A percentile compares a stretch with the other conserved stretches of the same genome.
Evolutionary conservation across 1,140 invertebrate genomes (phyloP).

Genomic region (Calephelis virginiensis): DNA sequence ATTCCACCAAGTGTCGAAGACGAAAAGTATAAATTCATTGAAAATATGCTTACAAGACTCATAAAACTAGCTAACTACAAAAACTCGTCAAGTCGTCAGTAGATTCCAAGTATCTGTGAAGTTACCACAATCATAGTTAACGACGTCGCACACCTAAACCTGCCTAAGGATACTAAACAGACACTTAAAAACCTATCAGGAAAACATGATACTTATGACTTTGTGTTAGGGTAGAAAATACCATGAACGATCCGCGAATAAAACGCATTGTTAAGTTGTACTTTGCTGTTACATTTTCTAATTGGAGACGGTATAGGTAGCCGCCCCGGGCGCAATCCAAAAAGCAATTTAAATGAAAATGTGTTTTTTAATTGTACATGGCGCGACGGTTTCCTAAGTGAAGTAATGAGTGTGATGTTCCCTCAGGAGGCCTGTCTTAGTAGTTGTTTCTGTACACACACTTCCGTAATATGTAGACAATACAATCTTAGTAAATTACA

Average conservation of each 20-base stretch:
- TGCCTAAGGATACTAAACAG: conserved; percentile 23
- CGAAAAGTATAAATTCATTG: neutral
- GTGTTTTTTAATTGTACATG: conserved; percentile 42
- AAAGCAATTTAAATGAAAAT: conserved; percentile 36
- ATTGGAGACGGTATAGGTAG: conserved; percentile 36
- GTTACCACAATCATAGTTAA: conserved; percentile 36
- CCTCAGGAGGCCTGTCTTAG: neutral
- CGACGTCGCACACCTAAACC: conserved; percentile 32
- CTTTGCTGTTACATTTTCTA: conserved; percentile 30
- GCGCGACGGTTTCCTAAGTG: conserved; percentile 28
- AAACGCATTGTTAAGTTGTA: conserved; percentile 19
- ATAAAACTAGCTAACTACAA: conserved; percentile 1
- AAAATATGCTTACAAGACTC: neutral
- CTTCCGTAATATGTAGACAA: too few relatives aligned
- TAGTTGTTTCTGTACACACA: neutral
- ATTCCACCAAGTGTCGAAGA: too few relatives aligned
- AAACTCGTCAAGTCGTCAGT: conserved; percentile 5
- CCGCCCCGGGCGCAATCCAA: conserved; percentile 36
- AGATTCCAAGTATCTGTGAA: conserved; percentile 7
- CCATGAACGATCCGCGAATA: neutral
- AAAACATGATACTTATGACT: neutral
- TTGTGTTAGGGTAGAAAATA: neutral
- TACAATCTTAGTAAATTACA: too few relatives aligned
- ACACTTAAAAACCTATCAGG: conserved; percentile 13
- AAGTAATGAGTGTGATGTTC: conserved; percentile 25